These are phyloP conservation scores for Petroica traversi DNA, from an alignment of 2,113 vertebrate species.

Conservation along the genomic window DNA sequence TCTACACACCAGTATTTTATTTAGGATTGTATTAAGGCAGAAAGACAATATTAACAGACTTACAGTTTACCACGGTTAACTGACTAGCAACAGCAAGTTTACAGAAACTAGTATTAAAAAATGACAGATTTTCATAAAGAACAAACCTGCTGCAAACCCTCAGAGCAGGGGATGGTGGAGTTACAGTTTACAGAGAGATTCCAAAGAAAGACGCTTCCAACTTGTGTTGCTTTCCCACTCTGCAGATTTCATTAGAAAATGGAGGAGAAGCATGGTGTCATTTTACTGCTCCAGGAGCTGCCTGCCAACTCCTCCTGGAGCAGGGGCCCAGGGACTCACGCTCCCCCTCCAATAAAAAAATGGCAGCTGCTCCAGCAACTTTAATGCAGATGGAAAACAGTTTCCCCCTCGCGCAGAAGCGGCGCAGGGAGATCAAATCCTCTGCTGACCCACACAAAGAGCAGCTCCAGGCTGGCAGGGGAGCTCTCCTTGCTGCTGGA, in stretches of 20 bases:
- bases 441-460: background rate
- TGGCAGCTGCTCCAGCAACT: constrained; percentile 54
- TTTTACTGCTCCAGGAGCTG: constrained; percentile 68
- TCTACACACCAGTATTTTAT: background rate
- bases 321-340: constrained; percentile 52
- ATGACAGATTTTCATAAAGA: constrained; percentile 8
- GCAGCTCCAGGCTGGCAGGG: background rate
- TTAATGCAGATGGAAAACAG: constrained; percentile 24
- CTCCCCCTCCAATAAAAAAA: constrained; percentile 43
- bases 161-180: constrained; percentile 14
- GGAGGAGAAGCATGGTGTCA: constrained; percentile 74
- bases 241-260: constrained; percentile 73
- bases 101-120: background rate
- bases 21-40: background rate
- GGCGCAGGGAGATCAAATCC: background rate
- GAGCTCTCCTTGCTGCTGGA: background rate
- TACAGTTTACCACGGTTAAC: background rate
- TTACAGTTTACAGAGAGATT: constrained; percentile 46
- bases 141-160: constrained; percentile 63
- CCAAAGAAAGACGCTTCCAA: constrained; percentile 66
- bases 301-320: constrained; percentile 68
- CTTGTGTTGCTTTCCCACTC: constrained; percentile 73
- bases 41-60: background rate
- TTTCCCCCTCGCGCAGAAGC: background rate
- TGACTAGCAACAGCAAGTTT: background rate